Evolutionary conservation across 2,113 vertebrate genomes (phyloP), one percentile per base, ranked within the genome.

Genomic region (Lynx canadensis): DNA sequence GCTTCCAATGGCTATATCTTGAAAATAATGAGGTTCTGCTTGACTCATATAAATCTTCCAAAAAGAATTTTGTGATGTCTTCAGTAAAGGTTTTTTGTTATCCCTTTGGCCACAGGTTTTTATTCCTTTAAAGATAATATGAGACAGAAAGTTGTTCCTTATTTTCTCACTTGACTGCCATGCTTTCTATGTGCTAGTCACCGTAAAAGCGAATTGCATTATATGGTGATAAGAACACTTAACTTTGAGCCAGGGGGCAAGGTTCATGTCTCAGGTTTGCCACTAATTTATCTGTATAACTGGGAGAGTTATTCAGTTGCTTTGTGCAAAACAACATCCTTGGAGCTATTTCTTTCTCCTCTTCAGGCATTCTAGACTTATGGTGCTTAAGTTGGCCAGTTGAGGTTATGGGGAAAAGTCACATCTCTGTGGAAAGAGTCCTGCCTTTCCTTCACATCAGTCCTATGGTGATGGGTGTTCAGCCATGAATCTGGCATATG

Each of bases 41-140:
- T 79, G 60, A 86, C 36, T 92, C 31, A 88, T 89, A 89, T 80
- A 92, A 82, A 74, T 87, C 50, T 80, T 97, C 73, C 92, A 15
- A 68, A 45, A 48, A 68, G 50, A 11, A 66, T 94, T 92, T 85
- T 93, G 23, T 55, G 52, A 31, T 78, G 57, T 63, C 63, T 83
- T 83, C 50, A 84, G 4, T 76, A 86, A 94, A 88, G 8, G 16
- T 66, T 95, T 86, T 86, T 81, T 38, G 33, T 65, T 13, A 86
- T 74, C 7, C 23, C 9, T 4, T 86, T 89, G 31, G 27, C 8
- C 71, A 50, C 4, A 71, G 23, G 4, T 48, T 45, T 69, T 89
- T 92, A 50, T 90, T 89, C 18, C 9, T 89, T 33, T 27, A 92
- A 92, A 92, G 80, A 14, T 21, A 66, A 71, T 91, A 95, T 88